Evolutionary conservation across 2,888 invertebrate species (phyloP), one percentile per base, ranked within the genome.

Genomic region (Bombylius major): DNA sequence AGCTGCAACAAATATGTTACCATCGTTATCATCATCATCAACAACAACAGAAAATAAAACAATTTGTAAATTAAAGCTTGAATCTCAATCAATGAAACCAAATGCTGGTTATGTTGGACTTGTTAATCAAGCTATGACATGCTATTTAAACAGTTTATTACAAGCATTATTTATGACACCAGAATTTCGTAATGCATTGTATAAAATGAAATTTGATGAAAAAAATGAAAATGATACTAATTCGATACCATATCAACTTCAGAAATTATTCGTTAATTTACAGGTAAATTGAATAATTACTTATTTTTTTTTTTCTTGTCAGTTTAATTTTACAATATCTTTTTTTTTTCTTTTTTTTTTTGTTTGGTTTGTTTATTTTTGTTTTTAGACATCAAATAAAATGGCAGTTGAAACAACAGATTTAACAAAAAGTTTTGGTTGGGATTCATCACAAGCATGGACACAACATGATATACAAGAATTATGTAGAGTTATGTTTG

Each of bases 401-500:
- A 76, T 81, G 33, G 86, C 91, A 1, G 84, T 91, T 12, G 90
- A 91, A 71, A 94, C 93, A 5, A 91, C 88, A 13, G 87, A 90
- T 64, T 73, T 93, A 57, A 93, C 92, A 0, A 82, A 81, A 61
- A 90, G 90, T 69, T 94, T 93, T 72, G 92, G 91, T 34, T 94
- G 93, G 93, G 87, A 89, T 67, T 86, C 87, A 47, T 84, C 86
- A 58, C 89, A 91, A 71, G 89, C 89, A 0, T 92, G 91, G 88
- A 89, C 92, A 65, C 93, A 93, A 67, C 93, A 93, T 68, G 93
- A 93, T 69, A 89, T 93, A 53, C 92, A 93, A 70, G 92, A 93
- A 70, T 75, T 93, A 55, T 91, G 89, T 68, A 79, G 91, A 49
- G 88, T 92, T 9, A 90, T 93, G 88, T 91, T 93, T 70, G 92